Base-by-base conservation (phyloP, 2,888 invertebrate species). In the Syrphus vitripennis region DNA sequence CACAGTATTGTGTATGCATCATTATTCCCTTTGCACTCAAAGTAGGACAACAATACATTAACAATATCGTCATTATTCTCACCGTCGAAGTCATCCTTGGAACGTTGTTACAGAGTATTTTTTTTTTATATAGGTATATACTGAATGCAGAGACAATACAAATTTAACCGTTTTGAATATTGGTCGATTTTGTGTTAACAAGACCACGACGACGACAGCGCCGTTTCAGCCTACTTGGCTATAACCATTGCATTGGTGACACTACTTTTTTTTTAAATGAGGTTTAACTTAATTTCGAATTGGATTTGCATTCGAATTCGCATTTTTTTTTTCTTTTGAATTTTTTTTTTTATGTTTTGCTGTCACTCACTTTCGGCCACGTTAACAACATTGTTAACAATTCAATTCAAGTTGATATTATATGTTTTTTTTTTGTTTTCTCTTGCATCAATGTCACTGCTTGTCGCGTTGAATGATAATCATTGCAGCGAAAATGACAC, bases 1-100 rank as follows among this genome's bases (percentile, higher is more conserved):
- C 29, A 67, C 42, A 55, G 31, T 48, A 61, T 82, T 70, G 63
- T 84, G 45, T 78, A 72, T 74, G 83, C 78, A 53, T 67, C 69
- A 53, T 67, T 69, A 83, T 80, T 83, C 75, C 79, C 75, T 70
- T 82, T 77, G 63, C 82, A 72, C 82, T 78, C 72, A 86, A 86
- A 82, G 79, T 86, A 70, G 86, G 86, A 72, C 86, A 86, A 86
- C 82, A 82, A 84, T 81, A 76, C 84, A 81, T 81, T 84, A 84
- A 67, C 71, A 84, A 84, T 84, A 83, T 83, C 69, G 83, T 77
- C 83, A 83, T 78, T 83, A 84, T 84, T 84, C 84, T 81, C 84
- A 84, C 84, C 81, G 84, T 80, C 75, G 83, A 71, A 65, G 71
- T 80, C 83, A 80, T 84, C 83, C 65, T 84, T 75, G 74, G 63